These are phyloP conservation scores for Puntigrus tetrazona DNA, from an alignment of 2,113 vertebrate species.

Conservation along the genomic window DNA sequence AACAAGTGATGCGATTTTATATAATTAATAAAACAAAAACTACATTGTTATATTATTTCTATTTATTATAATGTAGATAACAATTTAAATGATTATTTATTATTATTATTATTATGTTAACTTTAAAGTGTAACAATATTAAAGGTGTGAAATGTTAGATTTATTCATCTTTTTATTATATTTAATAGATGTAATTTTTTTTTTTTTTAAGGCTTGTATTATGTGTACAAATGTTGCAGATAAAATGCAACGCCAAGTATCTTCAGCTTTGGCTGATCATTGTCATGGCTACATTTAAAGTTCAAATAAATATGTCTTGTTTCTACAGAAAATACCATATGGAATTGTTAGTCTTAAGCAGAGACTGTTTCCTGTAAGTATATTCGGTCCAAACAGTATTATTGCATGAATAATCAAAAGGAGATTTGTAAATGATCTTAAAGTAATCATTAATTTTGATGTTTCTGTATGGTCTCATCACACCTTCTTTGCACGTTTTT, in stretches of 20 bases:
- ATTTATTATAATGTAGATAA: background rate
- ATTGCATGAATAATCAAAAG: background rate
- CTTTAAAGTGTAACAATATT: too few species aligned
- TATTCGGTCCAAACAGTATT: slow-evolving; percentile 24
- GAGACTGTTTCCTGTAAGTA: slow-evolving; percentile 86
- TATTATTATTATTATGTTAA: background rate
- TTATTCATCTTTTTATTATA: background rate
- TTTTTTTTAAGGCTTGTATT: background rate
- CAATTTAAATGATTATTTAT: background rate
- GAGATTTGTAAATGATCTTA: background rate
- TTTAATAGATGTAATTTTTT: background rate
- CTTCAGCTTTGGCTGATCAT: background rate
- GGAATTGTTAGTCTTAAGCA: slow-evolving; percentile 75
- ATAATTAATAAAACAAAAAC: too few species aligned
- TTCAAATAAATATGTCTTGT: slow-evolving; percentile 38
- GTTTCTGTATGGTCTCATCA: background rate
- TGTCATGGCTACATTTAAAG: background rate
- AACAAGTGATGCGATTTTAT: too few species aligned
- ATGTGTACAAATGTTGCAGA: background rate
- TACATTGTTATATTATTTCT: too few species aligned
- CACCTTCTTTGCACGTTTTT: slow-evolving; percentile 45
- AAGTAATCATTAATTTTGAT: background rate
- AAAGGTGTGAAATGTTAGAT: too few species aligned
- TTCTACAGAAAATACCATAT: slow-evolving; percentile 77
- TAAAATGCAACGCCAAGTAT: background rate